Conservation (phyloP, 2,797 vertebrate genomes). For the Arremon brunneinucha region DNA sequence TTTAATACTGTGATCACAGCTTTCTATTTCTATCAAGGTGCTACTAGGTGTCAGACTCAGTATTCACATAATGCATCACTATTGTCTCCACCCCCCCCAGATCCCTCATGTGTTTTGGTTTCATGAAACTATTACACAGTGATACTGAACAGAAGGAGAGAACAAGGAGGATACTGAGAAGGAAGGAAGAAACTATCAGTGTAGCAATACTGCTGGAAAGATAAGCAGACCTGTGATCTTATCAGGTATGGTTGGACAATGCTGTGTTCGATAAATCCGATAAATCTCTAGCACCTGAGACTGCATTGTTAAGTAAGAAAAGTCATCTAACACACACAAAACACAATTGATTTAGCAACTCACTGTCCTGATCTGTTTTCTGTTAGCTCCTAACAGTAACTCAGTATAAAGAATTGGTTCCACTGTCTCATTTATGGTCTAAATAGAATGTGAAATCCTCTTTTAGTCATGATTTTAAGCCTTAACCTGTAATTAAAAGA, state of each 20-base stretch:
- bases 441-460: neutral
- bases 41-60: conserved; percentile 75
- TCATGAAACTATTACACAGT: conserved; percentile 38
- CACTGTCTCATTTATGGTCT: neutral
- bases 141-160: neutral
- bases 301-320: neutral
- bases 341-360: neutral
- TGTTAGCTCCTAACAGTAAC: neutral
- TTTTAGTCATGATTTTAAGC: neutral
- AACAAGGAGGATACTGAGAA: neutral
- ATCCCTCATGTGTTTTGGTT: neutral
- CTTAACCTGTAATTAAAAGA: neutral
- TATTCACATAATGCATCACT: conserved; percentile 61
- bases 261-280: neutral
- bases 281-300: neutral
- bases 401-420: neutral
- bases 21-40: conserved; percentile 78
- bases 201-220: neutral
- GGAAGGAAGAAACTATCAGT: neutral
- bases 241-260: neutral
- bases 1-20: conserved; percentile 75
- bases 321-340: neutral
- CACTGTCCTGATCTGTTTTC: neutral
- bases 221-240: neutral
- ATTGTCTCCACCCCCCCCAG: conserved; percentile 17